Conservation (phyloP, 1,140 invertebrate species). For the Leptonema lineaticorne region DNA sequence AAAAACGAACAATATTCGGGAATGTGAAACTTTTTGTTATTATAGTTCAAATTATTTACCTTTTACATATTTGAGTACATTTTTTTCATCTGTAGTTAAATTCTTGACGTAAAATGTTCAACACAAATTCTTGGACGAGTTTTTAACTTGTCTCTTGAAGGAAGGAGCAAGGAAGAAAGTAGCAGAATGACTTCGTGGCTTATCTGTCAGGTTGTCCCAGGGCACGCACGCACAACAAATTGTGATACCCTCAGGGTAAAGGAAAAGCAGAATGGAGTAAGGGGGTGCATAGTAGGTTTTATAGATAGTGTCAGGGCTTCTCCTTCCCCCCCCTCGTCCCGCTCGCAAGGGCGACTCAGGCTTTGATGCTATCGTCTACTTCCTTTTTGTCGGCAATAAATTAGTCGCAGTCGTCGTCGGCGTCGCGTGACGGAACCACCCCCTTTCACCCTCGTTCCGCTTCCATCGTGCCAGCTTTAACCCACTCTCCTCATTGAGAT, state of each 20-base stretch:
- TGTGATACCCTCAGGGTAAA: background rate
- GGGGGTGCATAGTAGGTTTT: background rate
- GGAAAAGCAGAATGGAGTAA: background rate
- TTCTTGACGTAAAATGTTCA: no score
- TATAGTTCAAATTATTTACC: no score
- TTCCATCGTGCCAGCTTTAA: background rate
- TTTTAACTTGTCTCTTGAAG: no score
- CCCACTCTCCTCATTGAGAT: background rate
- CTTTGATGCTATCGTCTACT: slow-evolving; percentile 26
- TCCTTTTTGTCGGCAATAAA: slow-evolving; percentile 38
- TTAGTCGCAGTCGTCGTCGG: slow-evolving; percentile 31
- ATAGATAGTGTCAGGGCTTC: background rate
- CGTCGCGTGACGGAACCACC: slow-evolving; percentile 34
- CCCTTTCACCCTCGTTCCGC: background rate
- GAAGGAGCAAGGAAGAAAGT: background rate
- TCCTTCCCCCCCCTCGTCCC: background rate
- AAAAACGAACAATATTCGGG: no score
- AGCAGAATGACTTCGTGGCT: background rate
- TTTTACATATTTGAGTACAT: no score
- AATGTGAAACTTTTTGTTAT: no score
- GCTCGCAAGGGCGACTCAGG: background rate
- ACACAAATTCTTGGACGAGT: no score
- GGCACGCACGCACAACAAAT: background rate
- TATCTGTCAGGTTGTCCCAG: background rate
- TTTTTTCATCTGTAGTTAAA: no score